Conservation (phyloP, 2,888 invertebrate genomes). For the Tipula vernalis region DNA sequence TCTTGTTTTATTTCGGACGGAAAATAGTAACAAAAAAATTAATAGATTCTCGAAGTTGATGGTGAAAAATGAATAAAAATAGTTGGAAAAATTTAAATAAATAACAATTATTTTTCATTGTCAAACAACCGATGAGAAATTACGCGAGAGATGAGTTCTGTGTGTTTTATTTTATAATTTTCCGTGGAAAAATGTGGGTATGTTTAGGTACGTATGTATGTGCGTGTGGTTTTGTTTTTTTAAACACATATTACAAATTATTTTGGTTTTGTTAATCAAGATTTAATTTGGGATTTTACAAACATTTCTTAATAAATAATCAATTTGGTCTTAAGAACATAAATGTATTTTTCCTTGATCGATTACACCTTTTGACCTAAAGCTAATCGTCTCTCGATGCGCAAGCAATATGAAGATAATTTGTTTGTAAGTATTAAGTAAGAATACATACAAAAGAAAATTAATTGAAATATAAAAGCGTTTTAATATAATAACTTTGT, state of each 20-base stretch:
- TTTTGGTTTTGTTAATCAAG: neutral
- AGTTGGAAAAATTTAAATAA: neutral
- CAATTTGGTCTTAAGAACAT: neutral
- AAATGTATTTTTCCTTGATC: neutral
- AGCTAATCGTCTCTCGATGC: neutral
- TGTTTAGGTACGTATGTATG: neutral
- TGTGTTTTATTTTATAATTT: neutral
- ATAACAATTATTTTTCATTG: neutral
- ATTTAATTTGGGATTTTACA: neutral
- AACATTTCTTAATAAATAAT: neutral
- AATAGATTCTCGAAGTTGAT: neutral
- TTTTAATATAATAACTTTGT: neutral
- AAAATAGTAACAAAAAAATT: neutral
- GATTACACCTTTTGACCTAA: neutral
- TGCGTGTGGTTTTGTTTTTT: neutral
- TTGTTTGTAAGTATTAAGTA: neutral
- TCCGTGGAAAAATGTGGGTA: neutral
- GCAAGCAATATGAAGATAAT: neutral
- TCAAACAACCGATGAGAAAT: neutral
- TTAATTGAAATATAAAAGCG: neutral
- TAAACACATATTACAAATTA: neutral
- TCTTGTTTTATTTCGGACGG: neutral
- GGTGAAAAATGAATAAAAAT: neutral
- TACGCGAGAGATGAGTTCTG: neutral
- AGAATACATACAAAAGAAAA: neutral